These are phyloP conservation scores for Drosophila insularis DNA, from an alignment of 1,140 invertebrate species.

Conservation along the genomic window DNA sequence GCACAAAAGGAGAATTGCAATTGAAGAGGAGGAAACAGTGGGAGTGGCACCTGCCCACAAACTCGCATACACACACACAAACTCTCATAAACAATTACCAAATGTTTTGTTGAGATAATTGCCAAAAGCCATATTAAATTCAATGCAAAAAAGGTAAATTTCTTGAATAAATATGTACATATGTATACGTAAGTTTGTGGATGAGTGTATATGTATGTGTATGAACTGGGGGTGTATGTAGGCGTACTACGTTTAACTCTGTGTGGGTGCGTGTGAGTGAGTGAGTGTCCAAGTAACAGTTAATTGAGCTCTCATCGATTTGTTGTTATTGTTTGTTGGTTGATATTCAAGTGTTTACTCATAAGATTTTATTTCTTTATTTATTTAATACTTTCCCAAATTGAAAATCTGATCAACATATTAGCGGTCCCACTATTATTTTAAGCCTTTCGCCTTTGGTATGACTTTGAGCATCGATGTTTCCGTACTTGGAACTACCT, in stretches of 20 bases:
- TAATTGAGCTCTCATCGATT: conserved; percentile 63
- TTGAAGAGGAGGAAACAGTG: conserved; percentile 33
- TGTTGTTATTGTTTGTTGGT: conserved; percentile 21
- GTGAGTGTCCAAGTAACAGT: conserved; percentile 28
- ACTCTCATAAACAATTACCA: conserved; percentile 30
- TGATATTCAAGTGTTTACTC: background rate
- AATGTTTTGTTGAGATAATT: conserved; percentile 70
- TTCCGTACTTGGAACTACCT: conserved; percentile 10
- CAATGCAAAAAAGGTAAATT: conserved; percentile 67
- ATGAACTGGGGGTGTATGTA: conserved; percentile 17
- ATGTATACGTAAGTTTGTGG: conserved; percentile 33
- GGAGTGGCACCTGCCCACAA: conserved; percentile 63
- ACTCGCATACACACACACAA: conserved; percentile 33
- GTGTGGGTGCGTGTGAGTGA: background rate
- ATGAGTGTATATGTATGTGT: conserved; percentile 1
- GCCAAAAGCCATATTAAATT: conserved; percentile 47
- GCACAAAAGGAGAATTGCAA: conserved; percentile 48
- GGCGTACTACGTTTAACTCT: conserved; percentile 30
- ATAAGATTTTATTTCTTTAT: background rate
- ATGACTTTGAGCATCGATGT: background rate
- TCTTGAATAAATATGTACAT: conserved; percentile 28
- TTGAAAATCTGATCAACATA: too few relatives aligned
- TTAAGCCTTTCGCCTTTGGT: background rate
- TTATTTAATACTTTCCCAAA: background rate
- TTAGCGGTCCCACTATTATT: background rate